These are phyloP conservation scores for Ailurus styani DNA, from an alignment of 2,113 vertebrate species.

Conservation along the genomic window DNA sequence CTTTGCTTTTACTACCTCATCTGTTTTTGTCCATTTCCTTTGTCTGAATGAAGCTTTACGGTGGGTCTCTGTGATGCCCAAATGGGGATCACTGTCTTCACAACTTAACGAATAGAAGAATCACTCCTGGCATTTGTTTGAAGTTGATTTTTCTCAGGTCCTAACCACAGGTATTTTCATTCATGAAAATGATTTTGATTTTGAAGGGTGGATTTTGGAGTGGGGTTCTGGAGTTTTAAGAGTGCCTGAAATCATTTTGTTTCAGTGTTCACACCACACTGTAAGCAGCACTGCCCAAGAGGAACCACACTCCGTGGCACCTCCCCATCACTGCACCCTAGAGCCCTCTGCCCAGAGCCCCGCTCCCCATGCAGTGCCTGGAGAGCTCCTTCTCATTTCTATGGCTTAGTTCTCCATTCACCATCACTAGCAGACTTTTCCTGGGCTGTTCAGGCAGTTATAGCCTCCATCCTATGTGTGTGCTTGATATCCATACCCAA, in stretches of 20 bases:
- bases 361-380: not conserved
- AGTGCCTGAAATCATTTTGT: not conserved
- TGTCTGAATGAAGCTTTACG: not conserved
- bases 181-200: not conserved
- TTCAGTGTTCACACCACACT: not conserved
- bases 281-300: not conserved
- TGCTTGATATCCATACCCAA: not conserved
- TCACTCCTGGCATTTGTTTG: not conserved
- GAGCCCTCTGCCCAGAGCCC: not conserved
- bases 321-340: not conserved
- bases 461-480: accelerated
- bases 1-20: not conserved
- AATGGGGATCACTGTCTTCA: not conserved
- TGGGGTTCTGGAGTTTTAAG: not conserved
- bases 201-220: not conserved
- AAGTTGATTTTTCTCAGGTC: not conserved
- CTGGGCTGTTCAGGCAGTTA: not conserved
- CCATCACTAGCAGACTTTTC: not conserved
- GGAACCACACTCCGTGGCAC: not conserved
- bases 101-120: not conserved
- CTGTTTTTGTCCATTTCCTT: not conserved
- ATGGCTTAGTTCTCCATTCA: not conserved
- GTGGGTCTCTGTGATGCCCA: not conserved
- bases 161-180: not conserved
- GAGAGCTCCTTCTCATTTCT: not conserved